Evolutionary conservation across 2,888 invertebrate species (phyloP).

Genomic region (Morpho deidamia): DNA sequence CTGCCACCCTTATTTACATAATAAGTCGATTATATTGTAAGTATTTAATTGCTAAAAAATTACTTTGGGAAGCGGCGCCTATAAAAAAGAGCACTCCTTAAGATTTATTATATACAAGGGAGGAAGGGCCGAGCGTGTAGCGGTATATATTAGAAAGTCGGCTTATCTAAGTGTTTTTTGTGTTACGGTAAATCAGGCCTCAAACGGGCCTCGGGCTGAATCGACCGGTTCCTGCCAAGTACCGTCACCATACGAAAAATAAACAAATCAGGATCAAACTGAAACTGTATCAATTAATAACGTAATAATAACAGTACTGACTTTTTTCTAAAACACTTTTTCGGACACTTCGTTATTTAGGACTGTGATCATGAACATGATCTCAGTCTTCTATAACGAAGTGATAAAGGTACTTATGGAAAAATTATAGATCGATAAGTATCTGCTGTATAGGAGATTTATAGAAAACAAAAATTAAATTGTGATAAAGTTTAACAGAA

Average conservation of each 20-base stretch:
- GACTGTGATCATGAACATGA: no score
- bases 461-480: no score
- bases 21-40: not conserved
- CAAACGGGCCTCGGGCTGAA: slow-evolving; percentile 35
- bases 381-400: no score
- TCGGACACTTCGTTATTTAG: no score
- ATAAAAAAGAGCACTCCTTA: slow-evolving; percentile 58
- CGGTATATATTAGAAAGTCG: slow-evolving; percentile 73
- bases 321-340: no score
- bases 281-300: no score
- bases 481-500: no score
- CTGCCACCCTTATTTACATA: not conserved
- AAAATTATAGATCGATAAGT: no score
- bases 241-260: not conserved
- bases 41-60: slow-evolving; percentile 5
- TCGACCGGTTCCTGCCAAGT: slow-evolving; percentile 3
- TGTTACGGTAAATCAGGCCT: slow-evolving; percentile 65
- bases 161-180: slow-evolving; percentile 72
- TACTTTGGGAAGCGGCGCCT: slow-evolving; percentile 51
- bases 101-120: slow-evolving; percentile 75
- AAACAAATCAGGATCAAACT: not conserved
- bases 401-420: no score
- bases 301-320: no score
- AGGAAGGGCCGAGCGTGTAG: slow-evolving; percentile 57
- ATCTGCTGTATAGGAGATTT: no score